phyloP scores from a whole-genome alignment of 2,113 vertebrate genomes.

The Apodemus sylvaticus region DNA sequence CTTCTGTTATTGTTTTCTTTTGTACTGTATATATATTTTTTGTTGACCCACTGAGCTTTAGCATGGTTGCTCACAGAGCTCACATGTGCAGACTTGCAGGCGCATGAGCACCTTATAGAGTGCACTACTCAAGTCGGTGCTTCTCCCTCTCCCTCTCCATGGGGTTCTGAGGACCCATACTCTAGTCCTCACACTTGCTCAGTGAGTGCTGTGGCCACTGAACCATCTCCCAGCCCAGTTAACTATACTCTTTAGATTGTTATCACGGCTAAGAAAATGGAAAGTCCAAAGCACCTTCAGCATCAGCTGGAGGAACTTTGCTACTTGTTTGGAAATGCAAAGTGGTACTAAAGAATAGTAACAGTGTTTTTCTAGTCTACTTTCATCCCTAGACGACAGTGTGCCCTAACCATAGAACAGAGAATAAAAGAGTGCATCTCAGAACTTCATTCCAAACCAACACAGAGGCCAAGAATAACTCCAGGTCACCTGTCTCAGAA shows the following conservation, averaged over 20 bases:
- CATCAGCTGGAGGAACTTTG: neutral
- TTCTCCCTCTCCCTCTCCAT: neutral
- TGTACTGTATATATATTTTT: neutral
- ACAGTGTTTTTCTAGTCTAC: neutral
- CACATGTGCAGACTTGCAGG: neutral
- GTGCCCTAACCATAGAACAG: neutral
- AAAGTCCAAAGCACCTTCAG: slow-evolving; percentile 19
- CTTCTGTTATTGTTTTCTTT: neutral
- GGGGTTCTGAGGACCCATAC: neutral
- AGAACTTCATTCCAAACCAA: slow-evolving; percentile 38
- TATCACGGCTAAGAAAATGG: neutral
- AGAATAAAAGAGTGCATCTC: neutral
- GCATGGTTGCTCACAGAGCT: neutral
- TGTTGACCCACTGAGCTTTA: neutral
- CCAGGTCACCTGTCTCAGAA: slow-evolving; percentile 51
- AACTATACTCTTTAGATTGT: neutral
- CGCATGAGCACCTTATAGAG: neutral
- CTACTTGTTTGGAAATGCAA: neutral
- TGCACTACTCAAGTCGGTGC: neutral
- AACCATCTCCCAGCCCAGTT: neutral
- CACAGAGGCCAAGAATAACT: slow-evolving; percentile 39
- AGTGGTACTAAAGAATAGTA: neutral
- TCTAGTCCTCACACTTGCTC: neutral
- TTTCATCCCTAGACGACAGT: slow-evolving; percentile 21
- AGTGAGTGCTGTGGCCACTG: neutral